phyloP scores from a whole-genome alignment of 1,140 invertebrate genomes.

The Anastatus disparis region DNA sequence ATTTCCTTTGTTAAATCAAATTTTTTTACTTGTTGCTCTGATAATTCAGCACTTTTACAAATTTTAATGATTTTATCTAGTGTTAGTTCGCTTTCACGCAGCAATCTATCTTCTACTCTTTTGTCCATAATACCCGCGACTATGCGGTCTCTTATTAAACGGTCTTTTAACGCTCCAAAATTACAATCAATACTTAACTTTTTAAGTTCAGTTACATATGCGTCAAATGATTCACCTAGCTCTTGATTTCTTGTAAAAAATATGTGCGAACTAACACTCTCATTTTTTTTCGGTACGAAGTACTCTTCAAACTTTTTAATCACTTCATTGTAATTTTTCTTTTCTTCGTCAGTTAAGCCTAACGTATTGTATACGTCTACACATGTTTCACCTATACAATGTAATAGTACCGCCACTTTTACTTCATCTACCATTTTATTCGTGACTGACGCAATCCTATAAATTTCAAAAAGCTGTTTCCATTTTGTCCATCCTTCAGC shows the following conservation, averaged over 20 bases:
- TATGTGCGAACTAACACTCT: slow-evolving; percentile 44
- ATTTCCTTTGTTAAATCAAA: slow-evolving; percentile 1
- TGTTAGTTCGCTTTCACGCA: slow-evolving; percentile 49
- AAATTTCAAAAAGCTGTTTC: slow-evolving; percentile 33
- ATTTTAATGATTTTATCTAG: slow-evolving; percentile 48
- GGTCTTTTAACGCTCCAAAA: slow-evolving; percentile 49
- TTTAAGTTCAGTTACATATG: slow-evolving; percentile 47
- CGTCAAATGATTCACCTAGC: slow-evolving; percentile 50
- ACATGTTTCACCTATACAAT: slow-evolving; percentile 39
- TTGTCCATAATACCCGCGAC: slow-evolving; percentile 55
- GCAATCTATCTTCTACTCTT: slow-evolving; percentile 52
- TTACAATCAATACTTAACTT: slow-evolving; percentile 49
- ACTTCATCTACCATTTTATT: slow-evolving; percentile 14
- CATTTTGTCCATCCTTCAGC: slow-evolving; percentile 35
- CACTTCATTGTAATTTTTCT: slow-evolving; percentile 33
- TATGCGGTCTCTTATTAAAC: slow-evolving; percentile 54
- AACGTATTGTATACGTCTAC: slow-evolving; percentile 41
- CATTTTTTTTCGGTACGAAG: slow-evolving; percentile 45
- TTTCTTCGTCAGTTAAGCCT: slow-evolving; percentile 24
- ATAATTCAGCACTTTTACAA: slow-evolving; percentile 38
- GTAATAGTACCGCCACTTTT: slow-evolving; percentile 37
- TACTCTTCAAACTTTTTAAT: slow-evolving; percentile 44
- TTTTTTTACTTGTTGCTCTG: slow-evolving; percentile 28
- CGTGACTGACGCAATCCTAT: slow-evolving; percentile 17
- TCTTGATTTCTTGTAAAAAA: slow-evolving; percentile 48